Percentiles rank a stretch among this genome's conserved stretches.
phyloP scores from a whole-genome alignment of 2,797 vertebrate species.

The Toxotes lorentzi region DNA sequence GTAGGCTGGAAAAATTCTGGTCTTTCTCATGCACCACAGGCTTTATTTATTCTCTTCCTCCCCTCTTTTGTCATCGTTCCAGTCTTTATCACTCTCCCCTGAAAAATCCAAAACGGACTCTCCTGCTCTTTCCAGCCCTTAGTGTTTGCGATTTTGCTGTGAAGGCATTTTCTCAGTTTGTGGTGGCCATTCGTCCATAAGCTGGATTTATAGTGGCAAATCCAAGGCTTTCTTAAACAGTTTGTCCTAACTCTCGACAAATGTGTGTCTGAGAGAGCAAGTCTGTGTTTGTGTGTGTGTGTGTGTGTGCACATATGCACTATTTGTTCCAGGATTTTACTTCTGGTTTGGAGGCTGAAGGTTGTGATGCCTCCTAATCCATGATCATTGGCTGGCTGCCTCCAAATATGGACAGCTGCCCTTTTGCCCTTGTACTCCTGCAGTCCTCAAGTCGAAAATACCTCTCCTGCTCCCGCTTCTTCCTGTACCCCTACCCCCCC shows the following conservation, averaged over 20 bases:
- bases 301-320: slow-evolving; percentile 8
- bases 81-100: slow-evolving; percentile 56
- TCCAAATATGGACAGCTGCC: slow-evolving; percentile 62
- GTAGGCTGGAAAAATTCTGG: not conserved
- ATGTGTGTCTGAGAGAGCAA: slow-evolving; percentile 49
- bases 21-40: slow-evolving; percentile 16
- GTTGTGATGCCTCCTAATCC: slow-evolving; percentile 71
- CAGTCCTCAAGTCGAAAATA: slow-evolving; percentile 58
- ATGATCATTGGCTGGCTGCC: slow-evolving; percentile 64
- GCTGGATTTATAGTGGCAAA: slow-evolving; percentile 76
- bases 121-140: slow-evolving; percentile 55
- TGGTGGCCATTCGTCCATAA: slow-evolving; percentile 72
- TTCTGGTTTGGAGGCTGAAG: slow-evolving; percentile 58
- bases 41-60: slow-evolving; percentile 36
- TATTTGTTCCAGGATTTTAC: slow-evolving; percentile 65
- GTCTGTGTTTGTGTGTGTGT: slow-evolving; percentile 35
- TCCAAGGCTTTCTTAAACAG: slow-evolving; percentile 70
- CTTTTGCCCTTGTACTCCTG: slow-evolving; percentile 66
- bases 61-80: slow-evolving; percentile 30
- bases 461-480: slow-evolving; percentile 17
- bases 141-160: slow-evolving; percentile 72
- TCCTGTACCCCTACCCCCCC: slow-evolving; percentile 9
- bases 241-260: slow-evolving; percentile 64
- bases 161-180: slow-evolving; percentile 74
- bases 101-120: slow-evolving; percentile 58